These are phyloP conservation scores for Microchirus variegatus DNA, from an alignment of 2,797 vertebrate genomes.

Conservation along the genomic window DNA sequence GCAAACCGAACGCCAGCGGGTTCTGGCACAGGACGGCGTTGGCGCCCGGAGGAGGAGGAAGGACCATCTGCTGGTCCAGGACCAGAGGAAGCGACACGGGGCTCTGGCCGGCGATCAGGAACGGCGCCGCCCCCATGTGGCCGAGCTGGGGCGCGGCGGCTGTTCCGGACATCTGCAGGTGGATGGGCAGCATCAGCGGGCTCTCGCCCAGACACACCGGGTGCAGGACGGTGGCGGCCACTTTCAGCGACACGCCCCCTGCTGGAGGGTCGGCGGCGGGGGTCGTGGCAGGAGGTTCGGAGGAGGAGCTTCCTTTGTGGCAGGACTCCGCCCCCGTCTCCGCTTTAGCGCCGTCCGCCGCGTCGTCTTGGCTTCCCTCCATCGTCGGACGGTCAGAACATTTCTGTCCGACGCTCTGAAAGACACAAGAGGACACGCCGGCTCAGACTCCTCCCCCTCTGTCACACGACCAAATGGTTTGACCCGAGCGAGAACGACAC, in stretches of 20 bases:
- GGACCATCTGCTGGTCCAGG: conserved; percentile 92
- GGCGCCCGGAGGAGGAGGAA: conserved; percentile 85
- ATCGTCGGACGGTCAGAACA: conserved; percentile 76
- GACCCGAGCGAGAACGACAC: conserved; percentile 10
- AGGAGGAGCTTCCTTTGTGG: conserved; percentile 88
- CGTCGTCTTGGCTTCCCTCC: conserved; percentile 88
- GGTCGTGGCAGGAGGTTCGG: conserved; percentile 83
- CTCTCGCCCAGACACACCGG: conserved; percentile 95
- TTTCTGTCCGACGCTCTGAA: conserved; percentile 59
- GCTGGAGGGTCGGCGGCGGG: conserved; percentile 80
- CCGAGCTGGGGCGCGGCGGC: conserved; percentile 85
- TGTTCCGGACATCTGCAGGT: conserved; percentile 87
- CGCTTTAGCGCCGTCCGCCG: conserved; percentile 81
- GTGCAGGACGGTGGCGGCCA: conserved; percentile 93
- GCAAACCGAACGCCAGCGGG: conserved; percentile 81
- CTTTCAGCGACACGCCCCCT: conserved; percentile 91
- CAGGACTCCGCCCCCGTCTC: conserved; percentile 87
- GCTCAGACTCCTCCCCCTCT: conserved; percentile 1
- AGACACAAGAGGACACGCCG: conserved; percentile 30
- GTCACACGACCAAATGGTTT: conserved; percentile 31
- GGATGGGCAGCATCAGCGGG: conserved; percentile 92
- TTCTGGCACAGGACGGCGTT: conserved; percentile 85
- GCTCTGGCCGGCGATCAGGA: conserved; percentile 91
- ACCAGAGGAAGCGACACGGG: conserved; percentile 92
- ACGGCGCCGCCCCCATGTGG: conserved; percentile 84